Conservation (phyloP, 2,113 vertebrate genomes). For the Labrus mixtus region DNA sequence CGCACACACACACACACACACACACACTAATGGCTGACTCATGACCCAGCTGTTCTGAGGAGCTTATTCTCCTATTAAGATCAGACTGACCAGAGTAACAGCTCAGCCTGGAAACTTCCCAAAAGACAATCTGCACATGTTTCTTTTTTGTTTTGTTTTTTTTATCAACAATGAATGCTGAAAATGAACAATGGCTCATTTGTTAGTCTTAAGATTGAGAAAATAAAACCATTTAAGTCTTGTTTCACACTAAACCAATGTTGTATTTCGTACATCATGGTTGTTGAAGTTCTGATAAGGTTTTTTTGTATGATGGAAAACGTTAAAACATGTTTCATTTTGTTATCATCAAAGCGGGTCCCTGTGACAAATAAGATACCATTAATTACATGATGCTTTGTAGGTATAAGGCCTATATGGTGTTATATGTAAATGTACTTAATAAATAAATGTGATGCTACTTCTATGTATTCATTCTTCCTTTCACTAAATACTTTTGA, state of each 20-base stretch:
- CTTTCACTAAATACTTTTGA: slow-evolving; percentile 7
- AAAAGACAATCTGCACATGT: slow-evolving; percentile 27
- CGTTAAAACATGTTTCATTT: slow-evolving; percentile 15
- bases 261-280: background rate
- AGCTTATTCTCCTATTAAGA: slow-evolving; percentile 53
- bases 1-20: slow-evolving; percentile 6
- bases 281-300: background rate
- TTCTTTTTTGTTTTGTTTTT: background rate
- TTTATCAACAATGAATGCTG: slow-evolving; percentile 4
- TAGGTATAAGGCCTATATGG: slow-evolving; percentile 51
- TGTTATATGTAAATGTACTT: slow-evolving; percentile 74
- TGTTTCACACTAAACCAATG: background rate
- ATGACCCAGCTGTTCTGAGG: slow-evolving; percentile 52
- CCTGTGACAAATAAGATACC: slow-evolving; percentile 34
- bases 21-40: slow-evolving; percentile 55
- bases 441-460: slow-evolving; percentile 80
- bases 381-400: slow-evolving; percentile 48
- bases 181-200: slow-evolving; percentile 28
- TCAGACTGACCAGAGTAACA: slow-evolving; percentile 31
- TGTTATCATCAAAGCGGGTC: slow-evolving; percentile 24
- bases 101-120: slow-evolving; percentile 44
- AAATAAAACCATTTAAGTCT: slow-evolving; percentile 6
- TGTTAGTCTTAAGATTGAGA: slow-evolving; percentile 16
- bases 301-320: slow-evolving; percentile 18
- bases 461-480: slow-evolving; percentile 43